Evolutionary conservation across 53 echinoderm and acorn worm species (phyloP), one percentile per base, ranked within the genome.

Genomic region (Pentamera pediparva): DNA sequence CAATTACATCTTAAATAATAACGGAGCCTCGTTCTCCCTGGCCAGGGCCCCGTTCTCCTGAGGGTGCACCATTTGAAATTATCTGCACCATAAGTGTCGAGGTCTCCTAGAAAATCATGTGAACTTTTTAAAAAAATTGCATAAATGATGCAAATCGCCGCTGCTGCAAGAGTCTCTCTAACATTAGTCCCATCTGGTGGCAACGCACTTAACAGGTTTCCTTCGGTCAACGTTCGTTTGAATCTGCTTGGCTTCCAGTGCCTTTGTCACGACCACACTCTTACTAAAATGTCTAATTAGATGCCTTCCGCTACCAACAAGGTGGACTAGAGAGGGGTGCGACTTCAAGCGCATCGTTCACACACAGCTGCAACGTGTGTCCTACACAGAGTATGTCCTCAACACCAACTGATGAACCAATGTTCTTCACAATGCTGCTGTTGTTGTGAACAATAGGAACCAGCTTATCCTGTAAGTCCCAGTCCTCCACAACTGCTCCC

Each of bases 361-460:
- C 49, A 41, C 64, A 74, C 9, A 75, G 33, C 32, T 80, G 61
- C 39, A 79, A 74, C 2, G 75, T 80, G 32, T 65, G 85, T 17
- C 74, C 78, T 17, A 76, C 69, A 29, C 83, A 83, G 3, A 65
- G 76, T 19, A 76, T 54, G 47, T 83, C 76, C 7, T 7, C n/a
- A 3, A 74, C 74, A 12, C 31, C 49, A 19, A 58, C 41, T 4
- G 52, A 49, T 52, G 57, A 34, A 0, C 60, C 87, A 2, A 87
- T 65, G n/a, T 52, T 32, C 27, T 56, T 79, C 0, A 79, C 75
- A 22, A 83, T 87, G 38, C 73, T 43, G 13, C 79, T 76, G 31
- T 75, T 87, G 70, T 87, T 45, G 19, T 79, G 70, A 2, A 85
- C 75, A 65, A 85, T 74, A 29, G 75, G 57, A 48, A 47, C 34